phyloP scores from a whole-genome alignment of 2,797 vertebrate genomes.

The Cheirogaleus major region DNA sequence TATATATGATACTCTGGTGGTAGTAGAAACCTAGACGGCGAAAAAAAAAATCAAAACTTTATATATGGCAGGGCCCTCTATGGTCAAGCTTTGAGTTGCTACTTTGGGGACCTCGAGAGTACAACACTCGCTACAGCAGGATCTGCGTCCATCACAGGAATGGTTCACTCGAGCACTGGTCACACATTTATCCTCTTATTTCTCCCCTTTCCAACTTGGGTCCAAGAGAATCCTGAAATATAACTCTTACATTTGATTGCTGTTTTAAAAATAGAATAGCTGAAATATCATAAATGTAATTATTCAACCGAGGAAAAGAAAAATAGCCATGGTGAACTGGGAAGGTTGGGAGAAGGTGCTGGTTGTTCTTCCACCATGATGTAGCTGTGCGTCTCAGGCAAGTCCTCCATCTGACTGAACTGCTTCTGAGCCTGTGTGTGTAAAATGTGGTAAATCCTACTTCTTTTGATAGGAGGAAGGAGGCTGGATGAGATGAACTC shows the following conservation, averaged over 20 bases:
- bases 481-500: background rate
- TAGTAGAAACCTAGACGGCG: background rate
- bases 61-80: background rate
- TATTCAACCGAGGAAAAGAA: background rate
- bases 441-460: background rate
- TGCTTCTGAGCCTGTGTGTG: background rate
- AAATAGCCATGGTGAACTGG: background rate
- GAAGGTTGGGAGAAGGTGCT: background rate
- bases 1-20: background rate
- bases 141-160: background rate
- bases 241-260: background rate
- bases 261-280: background rate
- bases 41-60: background rate
- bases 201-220: background rate
- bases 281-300: background rate
- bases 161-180: accelerated
- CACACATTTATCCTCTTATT: background rate
- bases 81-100: background rate
- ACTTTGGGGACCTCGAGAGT: background rate
- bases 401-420: background rate
- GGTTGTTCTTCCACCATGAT: background rate
- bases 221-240: background rate
- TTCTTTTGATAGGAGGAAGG: background rate
- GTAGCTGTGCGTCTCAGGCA: too few relatives aligned
- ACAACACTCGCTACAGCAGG: background rate